Conservation (phyloP, 1,140 invertebrate species). For the Aphis craccivora region DNA sequence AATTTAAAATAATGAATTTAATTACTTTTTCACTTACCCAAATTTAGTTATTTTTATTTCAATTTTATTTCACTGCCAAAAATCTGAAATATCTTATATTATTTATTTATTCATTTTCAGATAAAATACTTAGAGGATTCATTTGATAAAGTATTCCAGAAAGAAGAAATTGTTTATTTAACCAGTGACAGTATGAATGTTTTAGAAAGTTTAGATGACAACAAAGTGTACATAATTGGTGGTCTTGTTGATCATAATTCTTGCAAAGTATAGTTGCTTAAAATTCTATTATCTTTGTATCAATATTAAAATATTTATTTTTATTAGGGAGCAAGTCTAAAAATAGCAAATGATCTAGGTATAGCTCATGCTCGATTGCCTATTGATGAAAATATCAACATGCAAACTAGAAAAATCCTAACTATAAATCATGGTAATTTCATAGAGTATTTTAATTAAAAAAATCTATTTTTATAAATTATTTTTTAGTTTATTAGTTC, state of each 20-base stretch:
- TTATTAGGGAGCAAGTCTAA: slow-evolving; percentile 83
- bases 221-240: slow-evolving; percentile 92
- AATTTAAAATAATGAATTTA: not conserved
- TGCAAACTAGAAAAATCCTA: slow-evolving; percentile 93
- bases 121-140: slow-evolving; percentile 59
- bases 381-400: slow-evolving; percentile 86
- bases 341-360: slow-evolving; percentile 79
- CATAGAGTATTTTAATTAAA: slow-evolving; percentile 45
- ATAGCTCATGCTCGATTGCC: slow-evolving; percentile 87
- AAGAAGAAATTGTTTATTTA: slow-evolving; percentile 86
- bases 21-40: not conserved
- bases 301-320: slow-evolving; percentile 28
- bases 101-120: slow-evolving; percentile 15
- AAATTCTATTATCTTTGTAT: slow-evolving; percentile 20
- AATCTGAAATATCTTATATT: not conserved
- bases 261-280: slow-evolving; percentile 76
- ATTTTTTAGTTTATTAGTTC: too few relatives aligned
- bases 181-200: slow-evolving; percentile 94
- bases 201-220: slow-evolving; percentile 77
- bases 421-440: slow-evolving; percentile 92
- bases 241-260: slow-evolving; percentile 97
- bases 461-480: not conserved
- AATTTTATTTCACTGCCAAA: too few relatives aligned
- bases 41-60: not conserved
- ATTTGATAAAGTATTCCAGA: slow-evolving; percentile 64